Conservation (phyloP, 2,797 vertebrate species). For the Mareca penelope region DNA sequence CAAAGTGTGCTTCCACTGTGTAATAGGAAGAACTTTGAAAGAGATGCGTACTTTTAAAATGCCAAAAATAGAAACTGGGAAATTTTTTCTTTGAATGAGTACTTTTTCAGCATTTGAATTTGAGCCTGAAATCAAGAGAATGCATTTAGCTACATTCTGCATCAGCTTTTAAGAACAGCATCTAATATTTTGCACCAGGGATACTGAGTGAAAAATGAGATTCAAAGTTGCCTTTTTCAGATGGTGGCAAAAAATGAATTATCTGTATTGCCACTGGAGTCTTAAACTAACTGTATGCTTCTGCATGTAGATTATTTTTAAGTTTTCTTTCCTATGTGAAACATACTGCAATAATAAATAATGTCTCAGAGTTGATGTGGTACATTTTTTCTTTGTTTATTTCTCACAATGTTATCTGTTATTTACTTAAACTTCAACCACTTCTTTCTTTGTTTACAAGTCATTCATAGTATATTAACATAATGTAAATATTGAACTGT, state of each 20-base stretch:
- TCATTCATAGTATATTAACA: neutral
- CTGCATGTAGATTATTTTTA: neutral
- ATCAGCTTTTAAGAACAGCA: neutral
- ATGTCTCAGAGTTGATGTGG: neutral
- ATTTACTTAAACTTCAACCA: neutral
- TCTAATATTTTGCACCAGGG: neutral
- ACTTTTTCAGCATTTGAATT: neutral
- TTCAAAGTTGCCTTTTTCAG: neutral
- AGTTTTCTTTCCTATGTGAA: neutral
- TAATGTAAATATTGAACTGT: conserved; percentile 8
- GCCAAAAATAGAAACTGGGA: neutral
- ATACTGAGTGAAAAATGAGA: neutral
- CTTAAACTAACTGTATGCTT: neutral
- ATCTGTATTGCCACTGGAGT: neutral
- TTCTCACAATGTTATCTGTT: neutral
- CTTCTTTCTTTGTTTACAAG: conserved; percentile 1
- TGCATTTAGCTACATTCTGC: neutral
- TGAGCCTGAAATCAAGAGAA: neutral
- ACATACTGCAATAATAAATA: neutral
- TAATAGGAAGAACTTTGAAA: neutral
- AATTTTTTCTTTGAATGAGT: neutral
- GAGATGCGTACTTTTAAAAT: neutral
- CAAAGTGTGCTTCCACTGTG: neutral
- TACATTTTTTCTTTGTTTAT: neutral
- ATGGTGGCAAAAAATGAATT: neutral